These are phyloP conservation scores for Colossoma macropomum DNA, from an alignment of 2,113 vertebrate species.

Conservation along the genomic window DNA sequence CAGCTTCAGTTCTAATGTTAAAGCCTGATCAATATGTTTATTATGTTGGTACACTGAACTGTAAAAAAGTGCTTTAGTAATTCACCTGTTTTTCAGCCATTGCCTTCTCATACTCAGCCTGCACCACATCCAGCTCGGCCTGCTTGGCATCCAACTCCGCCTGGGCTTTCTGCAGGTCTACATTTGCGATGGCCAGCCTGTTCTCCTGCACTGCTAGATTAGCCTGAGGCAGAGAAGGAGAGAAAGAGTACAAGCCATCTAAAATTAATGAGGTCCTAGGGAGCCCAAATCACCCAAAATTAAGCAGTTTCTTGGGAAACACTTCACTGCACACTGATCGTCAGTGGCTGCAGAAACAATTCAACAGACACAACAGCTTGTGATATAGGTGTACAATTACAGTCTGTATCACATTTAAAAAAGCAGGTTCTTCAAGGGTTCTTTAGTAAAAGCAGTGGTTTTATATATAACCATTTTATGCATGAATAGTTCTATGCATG, in stretches of 20 bases:
- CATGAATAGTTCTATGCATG: too few relatives aligned
- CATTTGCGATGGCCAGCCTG: constrained; percentile 78
- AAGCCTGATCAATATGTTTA: background rate
- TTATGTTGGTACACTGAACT: background rate
- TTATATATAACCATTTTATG: too few relatives aligned
- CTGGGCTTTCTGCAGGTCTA: constrained; percentile 84
- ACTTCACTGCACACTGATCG: too few relatives aligned
- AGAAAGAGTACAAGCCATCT: background rate
- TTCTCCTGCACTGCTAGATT: constrained; percentile 86
- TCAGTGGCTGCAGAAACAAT: too few relatives aligned
- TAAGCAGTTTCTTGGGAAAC: too few relatives aligned
- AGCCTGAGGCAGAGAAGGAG: constrained; percentile 70
- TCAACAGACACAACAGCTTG: too few relatives aligned
- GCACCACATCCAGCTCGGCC: constrained; percentile 83
- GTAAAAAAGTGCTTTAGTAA: background rate
- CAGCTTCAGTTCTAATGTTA: background rate
- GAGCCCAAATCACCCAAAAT: background rate
- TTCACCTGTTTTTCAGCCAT: constrained; percentile 86
- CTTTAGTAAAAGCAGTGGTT: too few relatives aligned
- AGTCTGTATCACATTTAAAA: too few relatives aligned
- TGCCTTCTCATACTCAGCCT: constrained; percentile 83
- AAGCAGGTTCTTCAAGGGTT: too few relatives aligned
- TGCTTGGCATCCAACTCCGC: constrained; percentile 85
- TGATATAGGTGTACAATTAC: too few relatives aligned
- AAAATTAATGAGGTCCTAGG: background rate